Evolutionary conservation across 2,113 vertebrate genomes (phyloP), one percentile per base, ranked within the genome.

Genomic region (Toxostoma redivivum): DNA sequence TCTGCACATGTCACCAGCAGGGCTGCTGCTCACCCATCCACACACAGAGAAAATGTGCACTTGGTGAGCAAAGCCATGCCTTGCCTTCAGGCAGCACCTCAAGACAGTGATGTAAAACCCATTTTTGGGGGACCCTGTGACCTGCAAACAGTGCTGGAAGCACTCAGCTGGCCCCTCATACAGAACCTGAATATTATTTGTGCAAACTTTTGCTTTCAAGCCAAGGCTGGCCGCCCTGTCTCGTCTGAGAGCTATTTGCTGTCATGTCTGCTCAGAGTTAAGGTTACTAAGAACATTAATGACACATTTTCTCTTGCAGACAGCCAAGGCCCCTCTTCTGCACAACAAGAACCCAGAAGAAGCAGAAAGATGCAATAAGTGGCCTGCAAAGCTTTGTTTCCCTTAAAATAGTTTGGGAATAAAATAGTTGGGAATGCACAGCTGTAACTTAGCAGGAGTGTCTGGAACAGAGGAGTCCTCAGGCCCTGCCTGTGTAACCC

Each of bases 1-100:
- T 42, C 3, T 0, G 70, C 45, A 45, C 12, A 0, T 3, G 23
- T 10, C 13, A 3, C 64, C 0, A 0, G 22, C 42, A 65, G n/a
- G 15, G 22, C 44, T 67, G 74, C 7, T 45, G 53, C 62, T 77
- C 62, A 21, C 5, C 27, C 6, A 1, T 16, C 61, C 82, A 44
- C 40, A 24, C 54, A 80, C 21, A 38, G 7, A 76, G 66, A 20
- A 89, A 85, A 64, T 2, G 1, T 19, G 65, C 31, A 12, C 1
- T 2, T 15, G 50, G 44, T 24, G 61, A 87, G 78, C 67, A 58
- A 53, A 83, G 67, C 42, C 11, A 1, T 0, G 2, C 38, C 42
- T 30, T 67, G 73, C 67, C 77, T 88, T 45, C 42, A 27, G 90
- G 88, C 79, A 65, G 54, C 44, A 15, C 33, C 67, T 77, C 79